Conservation (phyloP, 2,113 vertebrate genomes). For the Ia io region DNA sequence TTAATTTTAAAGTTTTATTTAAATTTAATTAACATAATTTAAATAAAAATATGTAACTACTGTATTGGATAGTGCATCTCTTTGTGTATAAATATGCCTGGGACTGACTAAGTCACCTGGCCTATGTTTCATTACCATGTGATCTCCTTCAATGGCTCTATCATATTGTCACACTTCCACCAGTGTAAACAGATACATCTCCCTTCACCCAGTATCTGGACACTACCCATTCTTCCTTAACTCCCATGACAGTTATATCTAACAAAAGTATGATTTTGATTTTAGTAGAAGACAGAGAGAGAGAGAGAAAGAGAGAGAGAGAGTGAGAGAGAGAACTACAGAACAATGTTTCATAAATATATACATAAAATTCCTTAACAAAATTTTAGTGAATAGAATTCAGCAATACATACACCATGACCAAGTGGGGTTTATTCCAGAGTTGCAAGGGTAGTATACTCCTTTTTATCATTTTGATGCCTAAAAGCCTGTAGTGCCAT, state of each 20-base stretch:
- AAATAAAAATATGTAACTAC: neutral
- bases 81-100: neutral
- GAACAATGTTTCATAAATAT: neutral
- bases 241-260: neutral
- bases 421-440: neutral
- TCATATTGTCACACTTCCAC: neutral
- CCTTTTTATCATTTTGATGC: neutral
- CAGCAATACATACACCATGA: neutral
- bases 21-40: neutral
- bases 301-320: too few species aligned
- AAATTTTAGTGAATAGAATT: neutral
- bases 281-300: neutral
- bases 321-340: neutral
- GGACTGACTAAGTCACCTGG: neutral
- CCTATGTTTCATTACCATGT: neutral
- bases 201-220: neutral
- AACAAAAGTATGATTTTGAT: neutral
- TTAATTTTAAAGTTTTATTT: neutral
- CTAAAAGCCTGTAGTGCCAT: neutral
- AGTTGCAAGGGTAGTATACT: neutral
- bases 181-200: neutral
- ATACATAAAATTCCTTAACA: neutral
- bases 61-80: neutral
- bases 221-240: neutral
- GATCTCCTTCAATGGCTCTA: neutral